Base-by-base conservation (phyloP, 2,888 invertebrate species). In the Lithophane ornitopus region DNA sequence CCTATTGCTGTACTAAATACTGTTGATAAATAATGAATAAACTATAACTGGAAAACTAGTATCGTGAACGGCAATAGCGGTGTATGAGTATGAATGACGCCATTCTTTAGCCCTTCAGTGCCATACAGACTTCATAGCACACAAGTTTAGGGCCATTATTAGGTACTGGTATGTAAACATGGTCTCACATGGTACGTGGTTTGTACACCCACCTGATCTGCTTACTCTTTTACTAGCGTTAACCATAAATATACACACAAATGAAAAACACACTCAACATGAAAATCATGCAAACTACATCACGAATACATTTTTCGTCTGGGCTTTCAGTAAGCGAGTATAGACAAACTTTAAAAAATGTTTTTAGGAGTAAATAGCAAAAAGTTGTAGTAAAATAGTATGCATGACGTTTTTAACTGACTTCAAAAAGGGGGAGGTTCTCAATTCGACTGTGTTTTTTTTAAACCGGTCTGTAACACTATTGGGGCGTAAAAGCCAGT, bases 401-500 rank as follows among this genome's bases (percentile, higher is more conserved):
- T n/a, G n/a, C n/a, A n/a, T n/a, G n/a, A n/a, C n/a, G n/a, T n/a
- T n/a, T n/a, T n/a, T n/a, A n/a, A n/a, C n/a, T n/a, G n/a, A n/a
- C n/a, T n/a, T n/a, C n/a, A n/a, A n/a, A n/a, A n/a, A n/a, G n/a
- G n/a, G n/a, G n/a, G n/a, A n/a, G n/a, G n/a, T n/a, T n/a, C n/a
- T n/a, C n/a, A n/a, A n/a, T n/a, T n/a, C n/a, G n/a, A n/a, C n/a
- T n/a, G n/a, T n/a, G n/a, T n/a, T n/a, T n/a, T n/a, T n/a, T n/a
- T 16, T 19, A 46, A 39, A 28, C 14, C 28, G 26, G 1, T 26
- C 52, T n/a, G 41, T 26, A 67, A 62, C 22, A 61, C 28, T 73
- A 74, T 39, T 56, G 41, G 41, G 44, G 26, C 49, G 39, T 76
- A 39, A 62, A 75, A 67, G 14, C 34, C 49, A 74, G 19, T n/a